Percentiles rank a stretch among this genome's conserved stretches.
Evolutionary conservation across 2,888 invertebrate genomes (phyloP).

Genomic region (Halictus quadricinctus): DNA sequence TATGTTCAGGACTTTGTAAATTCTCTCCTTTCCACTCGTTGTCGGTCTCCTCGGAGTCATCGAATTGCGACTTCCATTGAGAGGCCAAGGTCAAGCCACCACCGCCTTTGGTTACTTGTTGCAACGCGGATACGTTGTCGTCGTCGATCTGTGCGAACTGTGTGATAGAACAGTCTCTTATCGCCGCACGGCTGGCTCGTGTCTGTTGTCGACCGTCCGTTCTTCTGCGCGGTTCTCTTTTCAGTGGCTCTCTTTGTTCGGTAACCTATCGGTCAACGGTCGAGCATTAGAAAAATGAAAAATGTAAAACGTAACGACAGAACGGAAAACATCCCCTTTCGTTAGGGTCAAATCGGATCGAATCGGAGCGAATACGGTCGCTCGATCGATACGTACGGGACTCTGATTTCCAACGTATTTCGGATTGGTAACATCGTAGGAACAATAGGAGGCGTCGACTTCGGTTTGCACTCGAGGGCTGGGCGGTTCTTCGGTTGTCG

Average conservation of each 20-base stretch:
- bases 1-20: constrained; percentile 82
- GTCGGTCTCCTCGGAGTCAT: constrained; percentile 97
- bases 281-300: background rate
- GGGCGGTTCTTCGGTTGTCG: constrained; percentile 83
- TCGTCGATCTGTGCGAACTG: constrained; percentile 97
- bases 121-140: constrained; percentile 94
- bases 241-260: constrained; percentile 80
- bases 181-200: constrained; percentile 82
- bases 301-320: background rate
- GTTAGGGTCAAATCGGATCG: too few species aligned
- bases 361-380: background rate
- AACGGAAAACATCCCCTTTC: too few species aligned
- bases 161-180: constrained; percentile 92
- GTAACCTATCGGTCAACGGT: constrained; percentile 72
- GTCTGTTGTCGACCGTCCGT: constrained; percentile 76
- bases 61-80: constrained; percentile 98
- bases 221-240: constrained; percentile 78
- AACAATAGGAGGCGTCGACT: constrained; percentile 85
- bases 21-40: constrained; percentile 96
- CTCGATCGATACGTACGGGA: constrained; percentile 72
- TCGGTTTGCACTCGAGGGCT: constrained; percentile 85
- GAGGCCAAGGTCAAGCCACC: constrained; percentile 94
- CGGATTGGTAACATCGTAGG: constrained; percentile 79
- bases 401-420: constrained; percentile 80
- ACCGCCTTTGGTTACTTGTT: constrained; percentile 95